Evolutionary conservation across 2,797 vertebrate genomes (phyloP), one percentile per base, ranked within the genome.

Genomic region (Peromyscus aztecus): DNA sequence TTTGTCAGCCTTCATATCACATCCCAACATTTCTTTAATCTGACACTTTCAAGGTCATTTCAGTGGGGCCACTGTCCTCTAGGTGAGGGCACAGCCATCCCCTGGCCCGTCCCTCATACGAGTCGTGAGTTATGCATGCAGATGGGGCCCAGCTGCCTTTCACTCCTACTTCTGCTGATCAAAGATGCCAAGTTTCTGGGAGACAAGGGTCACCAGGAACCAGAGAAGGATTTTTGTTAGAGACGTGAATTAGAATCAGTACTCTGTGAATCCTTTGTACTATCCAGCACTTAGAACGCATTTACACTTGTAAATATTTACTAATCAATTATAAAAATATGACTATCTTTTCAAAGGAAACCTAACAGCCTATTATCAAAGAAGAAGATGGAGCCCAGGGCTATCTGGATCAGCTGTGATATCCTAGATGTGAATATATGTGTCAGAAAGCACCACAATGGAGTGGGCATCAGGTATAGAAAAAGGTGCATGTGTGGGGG

Each of bases 61-160:
- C 1, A 19, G 27, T 0, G 34, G 49, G 27, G 29, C 16, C 37
- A 3, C 17, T 23, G 3, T 4, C 23, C 23, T 40, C 61, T 29
- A 49, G 43, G 12, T 3, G 4, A 0, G n/a, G n/a, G 8, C 2
- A 1, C 0, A 4, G 63, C 19, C 2, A 3, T 46, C 86, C 87
- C 55, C 29, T 17, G 17, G 29, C 46, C 31, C 1, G 29, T 6
- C 19, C 4, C 10, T 3, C 40, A 11, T 9, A 0, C 0, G 13
- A 63, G 17, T 1, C 43, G 2, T 1, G 1, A 65, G 19, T 6
- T 27, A 1, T 0, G 6, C 4, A 24, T 3, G 3, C 6, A 23
- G 1, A 2, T 0, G 13, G 40, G 23, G 7, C 4, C 1, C 24
- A 29, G 1, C 13, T 8, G 4, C 21, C 2, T 19, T 24, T 21